Conservation (phyloP, 2,888 invertebrate species). For the Prosapia bicincta region DNA sequence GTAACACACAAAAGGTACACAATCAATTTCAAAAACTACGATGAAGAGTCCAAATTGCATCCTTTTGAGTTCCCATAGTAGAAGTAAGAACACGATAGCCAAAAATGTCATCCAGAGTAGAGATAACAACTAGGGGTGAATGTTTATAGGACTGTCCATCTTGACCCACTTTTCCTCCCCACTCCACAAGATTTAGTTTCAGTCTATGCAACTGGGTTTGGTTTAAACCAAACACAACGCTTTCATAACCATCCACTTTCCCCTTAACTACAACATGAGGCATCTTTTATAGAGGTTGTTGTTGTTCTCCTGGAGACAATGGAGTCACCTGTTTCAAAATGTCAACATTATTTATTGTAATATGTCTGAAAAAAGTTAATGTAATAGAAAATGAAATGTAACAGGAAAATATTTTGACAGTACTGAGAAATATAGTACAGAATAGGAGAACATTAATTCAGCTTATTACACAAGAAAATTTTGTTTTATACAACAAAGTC, state of each 20-base stretch:
- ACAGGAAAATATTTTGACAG: no score
- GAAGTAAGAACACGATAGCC: conserved; percentile 38
- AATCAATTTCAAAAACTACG: conserved; percentile 28
- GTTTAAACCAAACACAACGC: conserved; percentile 39
- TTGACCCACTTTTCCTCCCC: conserved; percentile 39
- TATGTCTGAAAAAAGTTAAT: no score
- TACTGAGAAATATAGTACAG: no score
- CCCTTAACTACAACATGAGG: conserved; percentile 41
- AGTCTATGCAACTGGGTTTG: conserved; percentile 35
- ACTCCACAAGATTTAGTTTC: conserved; percentile 29
- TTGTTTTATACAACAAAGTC: no score
- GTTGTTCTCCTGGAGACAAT: neutral
- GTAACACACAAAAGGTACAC: neutral
- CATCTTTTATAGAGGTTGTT: conserved; percentile 31
- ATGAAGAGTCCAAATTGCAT: conserved; percentile 40
- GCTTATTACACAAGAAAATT: no score
- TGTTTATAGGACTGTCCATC: conserved; percentile 39
- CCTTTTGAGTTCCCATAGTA: conserved; percentile 36
- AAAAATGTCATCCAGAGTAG: conserved; percentile 29
- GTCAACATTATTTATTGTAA: no score
- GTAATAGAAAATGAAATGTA: no score
- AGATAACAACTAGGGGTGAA: conserved; percentile 35
- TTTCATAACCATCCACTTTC: conserved; percentile 38
- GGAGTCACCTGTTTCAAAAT: conserved; percentile 4
- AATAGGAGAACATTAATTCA: no score